Conservation (phyloP, 2,797 vertebrate species). For the Thripadectes ignobilis region DNA sequence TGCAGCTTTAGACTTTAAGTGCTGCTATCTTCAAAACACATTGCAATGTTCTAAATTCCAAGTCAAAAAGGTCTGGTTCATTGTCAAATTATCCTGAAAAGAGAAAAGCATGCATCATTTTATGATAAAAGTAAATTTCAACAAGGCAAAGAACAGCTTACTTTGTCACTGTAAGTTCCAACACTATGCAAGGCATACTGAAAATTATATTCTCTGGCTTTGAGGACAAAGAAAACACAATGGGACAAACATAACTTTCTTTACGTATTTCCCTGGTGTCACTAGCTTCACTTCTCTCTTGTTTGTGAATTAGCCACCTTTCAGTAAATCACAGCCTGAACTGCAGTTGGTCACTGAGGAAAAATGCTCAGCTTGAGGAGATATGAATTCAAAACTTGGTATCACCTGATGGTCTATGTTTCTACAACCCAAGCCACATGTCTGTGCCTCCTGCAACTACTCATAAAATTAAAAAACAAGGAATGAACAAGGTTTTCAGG, state of each 20-base stretch:
- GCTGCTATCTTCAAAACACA: background rate
- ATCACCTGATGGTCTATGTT: background rate
- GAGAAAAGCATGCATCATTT: background rate
- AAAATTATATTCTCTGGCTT: background rate
- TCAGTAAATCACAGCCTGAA: background rate
- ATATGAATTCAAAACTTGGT: background rate
- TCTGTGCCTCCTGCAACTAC: fast-evolving
- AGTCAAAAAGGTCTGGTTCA: background rate
- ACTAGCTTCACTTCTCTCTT: background rate
- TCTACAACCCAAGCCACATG: background rate
- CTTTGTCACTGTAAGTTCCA: background rate
- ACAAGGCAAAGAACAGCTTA: background rate
- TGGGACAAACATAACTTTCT: background rate
- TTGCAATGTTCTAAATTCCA: background rate
- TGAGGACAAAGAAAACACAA: background rate
- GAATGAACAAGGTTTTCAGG: background rate
- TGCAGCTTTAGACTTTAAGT: background rate
- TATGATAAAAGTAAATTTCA: background rate
- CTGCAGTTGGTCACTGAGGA: background rate
- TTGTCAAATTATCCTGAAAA: background rate
- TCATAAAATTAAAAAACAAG: background rate
- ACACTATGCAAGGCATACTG: background rate
- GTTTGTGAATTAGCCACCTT: background rate
- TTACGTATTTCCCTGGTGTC: background rate
- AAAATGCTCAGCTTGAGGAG: background rate